Evolutionary conservation across 2,888 invertebrate genomes (phyloP).

Genomic region (Erannis defoliaria): DNA sequence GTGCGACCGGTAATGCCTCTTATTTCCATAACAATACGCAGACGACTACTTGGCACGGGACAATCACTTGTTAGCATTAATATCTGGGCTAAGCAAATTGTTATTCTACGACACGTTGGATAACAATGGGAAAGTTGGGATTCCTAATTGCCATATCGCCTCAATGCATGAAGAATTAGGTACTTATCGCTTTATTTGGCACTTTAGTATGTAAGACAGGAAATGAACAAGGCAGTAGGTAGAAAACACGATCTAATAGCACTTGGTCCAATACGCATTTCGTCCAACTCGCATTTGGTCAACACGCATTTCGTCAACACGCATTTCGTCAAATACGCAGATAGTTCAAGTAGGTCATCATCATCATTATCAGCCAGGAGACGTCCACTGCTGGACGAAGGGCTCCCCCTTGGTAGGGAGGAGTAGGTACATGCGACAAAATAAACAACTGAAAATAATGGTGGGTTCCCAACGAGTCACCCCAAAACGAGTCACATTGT

Average conservation of each 20-base stretch:
- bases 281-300: too few relatives aligned
- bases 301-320: too few relatives aligned
- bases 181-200: constrained; percentile 29
- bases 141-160: constrained; percentile 27
- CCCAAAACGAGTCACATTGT: too few relatives aligned
- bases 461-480: too few relatives aligned
- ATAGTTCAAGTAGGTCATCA: too few relatives aligned
- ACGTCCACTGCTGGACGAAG: too few relatives aligned
- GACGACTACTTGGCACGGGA: constrained; percentile 52
- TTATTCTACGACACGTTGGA: constrained; percentile 43
- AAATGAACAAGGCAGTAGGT: constrained; percentile 10
- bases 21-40: constrained; percentile 59
- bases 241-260: not conserved
- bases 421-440: too few relatives aligned
- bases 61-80: constrained; percentile 49
- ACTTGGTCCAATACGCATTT: too few relatives aligned
- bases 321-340: too few relatives aligned
- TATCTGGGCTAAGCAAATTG: constrained; percentile 46
- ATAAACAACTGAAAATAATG: too few relatives aligned
- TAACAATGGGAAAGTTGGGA: constrained; percentile 53
- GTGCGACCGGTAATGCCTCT: constrained; percentile 37
- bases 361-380: too few relatives aligned
- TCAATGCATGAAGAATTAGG: constrained; percentile 11
- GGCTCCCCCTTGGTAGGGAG: too few relatives aligned
- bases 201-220: constrained; percentile 31